These are phyloP conservation scores for Thymelicus lineola DNA, from an alignment of 2,888 invertebrate genomes.

Conservation along the genomic window DNA sequence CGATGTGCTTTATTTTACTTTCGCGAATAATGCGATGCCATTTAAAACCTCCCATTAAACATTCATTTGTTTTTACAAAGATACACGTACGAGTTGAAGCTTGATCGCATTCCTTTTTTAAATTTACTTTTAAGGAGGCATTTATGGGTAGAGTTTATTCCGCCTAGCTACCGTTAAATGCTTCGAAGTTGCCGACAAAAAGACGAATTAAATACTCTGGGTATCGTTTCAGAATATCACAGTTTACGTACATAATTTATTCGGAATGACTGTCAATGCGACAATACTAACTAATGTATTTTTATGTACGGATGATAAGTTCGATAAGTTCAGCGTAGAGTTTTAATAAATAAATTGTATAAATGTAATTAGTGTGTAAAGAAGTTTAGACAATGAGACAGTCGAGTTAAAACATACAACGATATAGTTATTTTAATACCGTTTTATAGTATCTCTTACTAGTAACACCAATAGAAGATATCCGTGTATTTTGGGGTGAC, in stretches of 20 bases:
- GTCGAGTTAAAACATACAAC: neutral
- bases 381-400: too few species aligned
- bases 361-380: neutral
- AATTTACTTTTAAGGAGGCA: constrained; percentile 21
- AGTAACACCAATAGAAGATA: too few species aligned
- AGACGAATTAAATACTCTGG: constrained; percentile 1
- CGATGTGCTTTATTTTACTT: constrained; percentile 34
- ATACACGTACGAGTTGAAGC: constrained; percentile 1
- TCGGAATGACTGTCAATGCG: neutral
- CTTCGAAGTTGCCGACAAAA: constrained; percentile 12
- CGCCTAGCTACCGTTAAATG: constrained; percentile 15
- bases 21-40: constrained; percentile 24
- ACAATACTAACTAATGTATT: neutral
- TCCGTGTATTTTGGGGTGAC: too few species aligned
- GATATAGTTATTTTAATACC: too few species aligned
- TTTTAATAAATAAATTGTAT: neutral
- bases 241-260: constrained; percentile 8
- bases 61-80: constrained; percentile 21
- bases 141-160: constrained; percentile 31
- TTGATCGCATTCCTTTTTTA: constrained; percentile 17
- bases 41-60: constrained; percentile 15
- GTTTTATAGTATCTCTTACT: too few species aligned
- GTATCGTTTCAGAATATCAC: constrained; percentile 14
- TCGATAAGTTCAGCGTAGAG: neutral
- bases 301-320: neutral